Evolutionary conservation across 2,797 vertebrate genomes (phyloP), one percentile per base, ranked within the genome.

Genomic region (Glossophaga mutica): DNA sequence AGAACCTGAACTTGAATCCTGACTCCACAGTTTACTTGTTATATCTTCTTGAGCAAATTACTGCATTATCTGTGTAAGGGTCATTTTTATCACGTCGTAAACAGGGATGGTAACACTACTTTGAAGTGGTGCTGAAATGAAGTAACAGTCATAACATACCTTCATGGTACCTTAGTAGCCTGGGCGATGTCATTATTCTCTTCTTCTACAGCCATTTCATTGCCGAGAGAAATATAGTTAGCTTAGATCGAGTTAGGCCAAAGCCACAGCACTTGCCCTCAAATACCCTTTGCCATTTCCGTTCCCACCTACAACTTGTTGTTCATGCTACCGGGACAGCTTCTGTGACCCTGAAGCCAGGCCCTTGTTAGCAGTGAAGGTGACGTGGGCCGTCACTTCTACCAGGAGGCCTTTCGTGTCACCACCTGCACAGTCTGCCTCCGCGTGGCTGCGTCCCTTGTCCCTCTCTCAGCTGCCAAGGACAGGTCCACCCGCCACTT

Each of bases 1-100:
- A 85, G 88, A 95, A 59, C 52, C 32, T 74, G 10, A 74, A 55
- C 73, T 62, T 84, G 34, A 91, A 79, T 57, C 18, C 48, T 22
- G 34, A 39, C 15, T 57, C 39, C 15, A 76, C 32, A 62, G 0
- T 74, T 71, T 77, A 39, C 21, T 37, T 62, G 15, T 89, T 89
- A 16, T 34, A 14, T 62, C 78, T 93, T 32, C 16, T 59, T 91
- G 34, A 79, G 32, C 59, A 84, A 68, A 79, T 71, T 42, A 8
- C 26, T 57, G 6, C 22, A 2, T 89, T 71, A 22, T 9, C 42
- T 79, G 8, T 71, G 76, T 67, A 65, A 67, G 34, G 4, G 19
- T 76, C 65, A 24, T 55, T 76, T 91, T 68, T 18, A 9, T 82
- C 48, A 14, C 39, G 21, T n/a, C 70, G 77, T 39, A 62, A 78